These are phyloP conservation scores for Philypnodon macrostomus DNA, from an alignment of 2,797 vertebrate species.

Conservation along the genomic window DNA sequence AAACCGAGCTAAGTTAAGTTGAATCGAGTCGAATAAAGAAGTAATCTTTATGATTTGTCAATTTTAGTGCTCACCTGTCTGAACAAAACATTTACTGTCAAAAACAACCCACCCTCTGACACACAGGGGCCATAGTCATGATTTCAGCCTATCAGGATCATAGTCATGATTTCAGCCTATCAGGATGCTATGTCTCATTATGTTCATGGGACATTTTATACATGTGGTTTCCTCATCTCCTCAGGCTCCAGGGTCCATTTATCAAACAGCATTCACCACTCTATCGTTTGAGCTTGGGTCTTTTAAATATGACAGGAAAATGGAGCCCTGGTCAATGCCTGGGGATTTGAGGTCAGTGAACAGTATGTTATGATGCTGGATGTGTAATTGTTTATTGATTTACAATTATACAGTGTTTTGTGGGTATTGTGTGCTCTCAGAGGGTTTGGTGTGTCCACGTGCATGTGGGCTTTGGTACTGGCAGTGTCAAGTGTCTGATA, in stretches of 20 bases:
- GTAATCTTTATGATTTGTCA: too few relatives aligned
- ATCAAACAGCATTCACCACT: constrained; percentile 12
- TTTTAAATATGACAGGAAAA: constrained; percentile 38
- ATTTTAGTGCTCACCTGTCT: too few relatives aligned
- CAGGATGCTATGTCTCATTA: background rate
- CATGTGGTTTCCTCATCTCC: background rate
- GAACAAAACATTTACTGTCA: too few relatives aligned
- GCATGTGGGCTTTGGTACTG: constrained; percentile 19
- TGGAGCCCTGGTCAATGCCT: constrained; percentile 34
- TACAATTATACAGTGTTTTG: constrained; percentile 57
- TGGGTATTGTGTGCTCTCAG: constrained; percentile 32
- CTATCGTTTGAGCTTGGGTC: constrained; percentile 33
- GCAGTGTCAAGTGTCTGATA: constrained; percentile 25
- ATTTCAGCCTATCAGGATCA: background rate
- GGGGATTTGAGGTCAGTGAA: constrained; percentile 62
- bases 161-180: background rate
- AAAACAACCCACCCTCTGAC: constrained; percentile 6
- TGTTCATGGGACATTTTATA: background rate
- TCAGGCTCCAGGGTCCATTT: constrained; percentile 20
- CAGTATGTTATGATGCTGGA: constrained; percentile 52
- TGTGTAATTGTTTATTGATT: constrained; percentile 73
- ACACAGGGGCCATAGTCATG: background rate
- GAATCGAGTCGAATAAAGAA: too few relatives aligned
- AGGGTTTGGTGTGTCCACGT: constrained; percentile 17
- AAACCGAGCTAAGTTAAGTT: too few relatives aligned